These are phyloP conservation scores for Pterophyllum scalare DNA, from an alignment of 2,113 vertebrate genomes.

Conservation along the genomic window DNA sequence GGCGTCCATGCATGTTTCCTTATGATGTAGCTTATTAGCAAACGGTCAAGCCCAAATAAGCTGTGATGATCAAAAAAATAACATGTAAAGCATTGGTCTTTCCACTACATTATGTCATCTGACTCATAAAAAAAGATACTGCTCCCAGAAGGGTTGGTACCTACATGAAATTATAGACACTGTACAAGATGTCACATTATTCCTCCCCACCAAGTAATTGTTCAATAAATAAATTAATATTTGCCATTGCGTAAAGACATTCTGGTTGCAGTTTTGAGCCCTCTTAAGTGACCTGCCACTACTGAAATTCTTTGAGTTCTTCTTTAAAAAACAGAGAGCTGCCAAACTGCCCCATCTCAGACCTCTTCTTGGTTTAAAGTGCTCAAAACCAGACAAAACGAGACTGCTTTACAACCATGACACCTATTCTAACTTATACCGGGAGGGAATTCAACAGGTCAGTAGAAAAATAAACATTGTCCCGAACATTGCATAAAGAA, in stretches of 20 bases:
- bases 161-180: constrained; percentile 63
- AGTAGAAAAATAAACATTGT: constrained; percentile 87
- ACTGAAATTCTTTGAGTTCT: neutral
- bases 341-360: constrained; percentile 23
- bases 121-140: constrained; percentile 55
- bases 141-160: constrained; percentile 60
- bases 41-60: constrained; percentile 41
- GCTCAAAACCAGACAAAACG: constrained; percentile 64
- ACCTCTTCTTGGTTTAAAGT: constrained; percentile 23
- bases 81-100: constrained; percentile 17
- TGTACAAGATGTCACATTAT: constrained; percentile 75
- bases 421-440: constrained; percentile 73
- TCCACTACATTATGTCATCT: neutral
- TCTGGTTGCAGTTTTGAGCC: constrained; percentile 66
- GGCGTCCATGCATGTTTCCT: constrained; percentile 20
- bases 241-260: constrained; percentile 66
- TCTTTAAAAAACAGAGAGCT: constrained; percentile 44
- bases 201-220: constrained; percentile 71
- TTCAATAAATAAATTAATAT: constrained; percentile 82
- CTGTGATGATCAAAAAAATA: neutral
- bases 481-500: constrained; percentile 84
- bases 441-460: constrained; percentile 72
- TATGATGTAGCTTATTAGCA: constrained; percentile 8
- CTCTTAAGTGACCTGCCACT: neutral
- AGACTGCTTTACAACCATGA: constrained; percentile 55